Evolutionary conservation across 2,888 invertebrate genomes (phyloP), one percentile per base, ranked within the genome.

Genomic region (Ichneumoninae sp.): DNA sequence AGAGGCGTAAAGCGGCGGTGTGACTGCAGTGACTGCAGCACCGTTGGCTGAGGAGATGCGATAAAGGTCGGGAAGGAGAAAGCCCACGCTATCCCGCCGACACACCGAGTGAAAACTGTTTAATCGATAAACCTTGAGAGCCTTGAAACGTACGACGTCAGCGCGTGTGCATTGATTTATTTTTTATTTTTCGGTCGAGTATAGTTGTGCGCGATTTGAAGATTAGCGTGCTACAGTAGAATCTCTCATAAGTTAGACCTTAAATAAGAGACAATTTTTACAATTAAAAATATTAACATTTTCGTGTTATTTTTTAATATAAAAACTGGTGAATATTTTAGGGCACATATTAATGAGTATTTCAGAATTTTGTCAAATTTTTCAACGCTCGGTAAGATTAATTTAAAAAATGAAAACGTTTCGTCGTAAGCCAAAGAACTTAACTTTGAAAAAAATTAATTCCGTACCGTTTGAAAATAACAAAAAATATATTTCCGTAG

Each of bases 41-140:
- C 8, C 52, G 52, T 78, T 47, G 60, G 69, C 47, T 66, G 62
- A 10, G 2, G 50, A 80, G 77, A 80, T 84, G 80, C 40, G 83
- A 84, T 77, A 84, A 84, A 80, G 80, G 76, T 83, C 80, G 76
- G 47, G 60, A 74, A 72, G 80, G 83, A 80, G 80, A 80, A 77
- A 80, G 80, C 76, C 70, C 80, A 72, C 57, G 80, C 54, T 68
- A 36, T 74, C 26, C 33, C 30, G 26, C 68, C 74, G 71, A 10
- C 66, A 60, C 71, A 66, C 80, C 52, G 22, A 77, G 77, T 70
- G 80, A 84, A 84, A 84, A 84, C 72, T 72, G 83, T 77, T 84
- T 74, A 86, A 86, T 87, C 87, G 85, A 87, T 87, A 84, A 85
- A 80, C 87, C 82, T 85, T 80, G 78, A 72, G 75, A 87, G 87